Conservation (phyloP, 2,113 vertebrate genomes). For the Spermophilus dauricus region DNA sequence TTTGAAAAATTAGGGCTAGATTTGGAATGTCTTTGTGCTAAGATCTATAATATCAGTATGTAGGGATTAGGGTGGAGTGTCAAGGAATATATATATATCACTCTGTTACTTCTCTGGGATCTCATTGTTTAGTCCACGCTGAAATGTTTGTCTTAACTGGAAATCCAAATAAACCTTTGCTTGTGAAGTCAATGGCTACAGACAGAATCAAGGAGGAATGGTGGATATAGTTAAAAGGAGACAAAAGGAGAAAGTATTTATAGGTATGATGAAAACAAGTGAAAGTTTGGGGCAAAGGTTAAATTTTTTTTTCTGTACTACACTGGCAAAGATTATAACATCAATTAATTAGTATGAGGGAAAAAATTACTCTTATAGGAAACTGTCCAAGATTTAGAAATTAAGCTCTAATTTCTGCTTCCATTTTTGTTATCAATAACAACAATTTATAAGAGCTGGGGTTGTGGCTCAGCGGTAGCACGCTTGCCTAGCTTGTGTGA, state of each 20-base stretch:
- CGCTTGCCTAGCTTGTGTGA: too few relatives aligned
- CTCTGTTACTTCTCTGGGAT: background rate
- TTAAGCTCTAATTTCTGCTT: slow-evolving; percentile 13
- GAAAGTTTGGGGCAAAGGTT: background rate
- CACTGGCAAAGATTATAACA: background rate
- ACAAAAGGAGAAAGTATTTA: slow-evolving; percentile 19
- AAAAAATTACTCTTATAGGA: background rate
- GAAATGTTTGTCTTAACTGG: slow-evolving; percentile 45
- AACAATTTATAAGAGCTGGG: too few relatives aligned
- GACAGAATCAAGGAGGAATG: background rate
- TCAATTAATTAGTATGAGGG: background rate
- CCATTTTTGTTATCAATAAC: slow-evolving; percentile 38
- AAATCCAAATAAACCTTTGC: slow-evolving; percentile 40
- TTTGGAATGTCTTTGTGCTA: background rate
- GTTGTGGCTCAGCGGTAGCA: too few relatives aligned
- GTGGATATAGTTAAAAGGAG: background rate
- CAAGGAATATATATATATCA: background rate
- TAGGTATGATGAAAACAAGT: background rate
- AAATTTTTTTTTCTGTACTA: background rate
- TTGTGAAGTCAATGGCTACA: background rate
- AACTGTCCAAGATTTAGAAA: slow-evolving; percentile 31
- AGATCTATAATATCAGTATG: background rate
- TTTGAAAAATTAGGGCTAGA: background rate
- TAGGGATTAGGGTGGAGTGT: background rate
- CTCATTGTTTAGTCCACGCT: slow-evolving; percentile 16